Percentiles rank a stretch among this genome's conserved stretches.
Conservation (phyloP, 2,797 vertebrate species). For the Phrynocephalus forsythii region DNA sequence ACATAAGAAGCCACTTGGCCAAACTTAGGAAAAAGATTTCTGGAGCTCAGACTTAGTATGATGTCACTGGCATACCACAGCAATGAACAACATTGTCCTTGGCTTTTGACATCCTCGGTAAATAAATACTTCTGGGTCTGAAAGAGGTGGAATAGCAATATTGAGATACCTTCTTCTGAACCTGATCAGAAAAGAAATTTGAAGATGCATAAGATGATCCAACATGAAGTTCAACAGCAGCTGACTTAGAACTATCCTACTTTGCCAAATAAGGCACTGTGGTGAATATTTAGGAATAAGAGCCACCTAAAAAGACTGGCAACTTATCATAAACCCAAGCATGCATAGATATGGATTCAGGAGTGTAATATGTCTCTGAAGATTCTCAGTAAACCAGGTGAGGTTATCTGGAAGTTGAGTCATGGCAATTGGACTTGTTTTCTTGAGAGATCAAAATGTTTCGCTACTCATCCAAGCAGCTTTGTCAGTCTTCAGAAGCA, state of each 20-base stretch:
- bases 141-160: not conserved
- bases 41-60: not conserved
- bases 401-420: too few species aligned
- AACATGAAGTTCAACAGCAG: not conserved
- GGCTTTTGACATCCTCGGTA: not conserved
- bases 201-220: not conserved
- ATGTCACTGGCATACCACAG: conserved; percentile 3
- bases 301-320: not conserved
- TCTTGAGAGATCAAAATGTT: too few species aligned
- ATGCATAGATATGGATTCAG: not conserved
- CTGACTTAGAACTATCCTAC: too few species aligned
- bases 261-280: too few species aligned
- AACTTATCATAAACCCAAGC: not conserved
- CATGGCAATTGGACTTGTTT: too few species aligned
- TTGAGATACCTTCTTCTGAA: not conserved
- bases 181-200: not conserved
- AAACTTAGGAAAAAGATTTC: not conserved
- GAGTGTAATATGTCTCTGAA: too few species aligned
- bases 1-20: not conserved
- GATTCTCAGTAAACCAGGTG: too few species aligned
- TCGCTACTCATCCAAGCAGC: too few species aligned
- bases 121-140: not conserved
- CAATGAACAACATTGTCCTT: not conserved
- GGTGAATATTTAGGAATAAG: not conserved
- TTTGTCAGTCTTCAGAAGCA: too few species aligned